Evolutionary conservation across 2,113 vertebrate genomes (phyloP).

Genomic region (Eurystomus gularis): DNA sequence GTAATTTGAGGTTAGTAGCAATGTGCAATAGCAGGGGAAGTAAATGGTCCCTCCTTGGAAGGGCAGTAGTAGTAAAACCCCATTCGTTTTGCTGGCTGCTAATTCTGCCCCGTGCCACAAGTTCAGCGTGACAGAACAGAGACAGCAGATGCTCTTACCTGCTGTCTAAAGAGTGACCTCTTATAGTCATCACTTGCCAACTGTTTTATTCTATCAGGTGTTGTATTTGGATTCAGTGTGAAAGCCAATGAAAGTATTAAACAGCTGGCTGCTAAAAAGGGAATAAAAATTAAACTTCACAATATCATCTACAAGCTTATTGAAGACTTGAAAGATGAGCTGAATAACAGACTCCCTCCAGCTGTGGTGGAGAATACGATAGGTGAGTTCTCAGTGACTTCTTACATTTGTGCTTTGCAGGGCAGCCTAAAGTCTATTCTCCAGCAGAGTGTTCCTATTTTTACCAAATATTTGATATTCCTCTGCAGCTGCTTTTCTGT

Average conservation of each 20-base stretch:
- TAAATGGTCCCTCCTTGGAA: neutral
- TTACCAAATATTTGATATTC: neutral
- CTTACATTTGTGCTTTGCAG: neutral
- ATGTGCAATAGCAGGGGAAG: neutral
- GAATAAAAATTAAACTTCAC: conserved; percentile 84
- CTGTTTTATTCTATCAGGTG: conserved; percentile 71
- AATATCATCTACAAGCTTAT: conserved; percentile 89
- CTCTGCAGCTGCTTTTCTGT: neutral
- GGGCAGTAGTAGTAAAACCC: neutral
- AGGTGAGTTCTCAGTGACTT: conserved; percentile 69
- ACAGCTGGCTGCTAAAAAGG: conserved; percentile 81
- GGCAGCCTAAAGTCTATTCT: neutral
- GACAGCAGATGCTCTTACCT: neutral
- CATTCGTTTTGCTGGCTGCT: neutral
- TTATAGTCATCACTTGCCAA: neutral
- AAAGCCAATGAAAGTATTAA: conserved; percentile 75
- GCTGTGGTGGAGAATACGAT: conserved; percentile 68
- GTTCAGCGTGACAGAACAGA: neutral
- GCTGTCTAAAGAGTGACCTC: neutral
- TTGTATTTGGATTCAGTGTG: conserved; percentile 91
- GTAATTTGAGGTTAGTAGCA: neutral
- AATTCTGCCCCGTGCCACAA: neutral
- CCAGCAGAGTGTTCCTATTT: accelerated
- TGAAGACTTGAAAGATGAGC: conserved; percentile 86
- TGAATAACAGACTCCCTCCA: conserved; percentile 79